Percentiles rank a stretch among this genome's conserved stretches.
Evolutionary conservation across 2,888 invertebrate species (phyloP).

Genomic region (Encarsia formosa): DNA sequence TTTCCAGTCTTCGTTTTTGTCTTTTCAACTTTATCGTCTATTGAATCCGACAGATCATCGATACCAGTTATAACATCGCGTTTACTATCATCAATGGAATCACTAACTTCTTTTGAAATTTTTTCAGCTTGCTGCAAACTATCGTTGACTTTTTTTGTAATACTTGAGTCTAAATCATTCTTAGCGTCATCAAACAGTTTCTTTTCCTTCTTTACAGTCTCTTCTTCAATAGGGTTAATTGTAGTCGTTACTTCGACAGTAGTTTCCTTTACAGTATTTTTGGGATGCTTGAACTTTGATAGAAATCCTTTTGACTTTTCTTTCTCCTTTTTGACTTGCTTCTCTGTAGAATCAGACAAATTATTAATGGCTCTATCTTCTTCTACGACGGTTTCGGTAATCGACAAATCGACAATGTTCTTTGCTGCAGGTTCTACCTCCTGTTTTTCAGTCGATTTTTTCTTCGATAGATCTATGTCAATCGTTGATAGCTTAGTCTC

Average conservation of each 20-base stretch:
- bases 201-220: too few species aligned
- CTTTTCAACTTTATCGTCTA: too few species aligned
- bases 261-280: slow-evolving; percentile 30
- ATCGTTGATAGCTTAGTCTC: too few species aligned
- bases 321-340: neutral
- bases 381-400: neutral
- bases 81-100: slow-evolving; percentile 1
- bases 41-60: too few species aligned
- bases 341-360: neutral
- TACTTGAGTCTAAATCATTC: too few species aligned
- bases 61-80: slow-evolving; percentile 27
- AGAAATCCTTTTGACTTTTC: slow-evolving; percentile 30
- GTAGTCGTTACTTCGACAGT: too few species aligned
- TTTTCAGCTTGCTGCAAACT: too few species aligned
- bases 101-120: slow-evolving; percentile 47
- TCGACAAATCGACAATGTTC: neutral
- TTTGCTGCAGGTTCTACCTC: slow-evolving; percentile 29
- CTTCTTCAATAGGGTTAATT: too few species aligned
- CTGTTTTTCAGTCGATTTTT: slow-evolving; percentile 26
- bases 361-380: neutral
- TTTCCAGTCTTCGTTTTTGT: too few species aligned
- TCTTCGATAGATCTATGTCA: too few species aligned
- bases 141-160: too few species aligned
- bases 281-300: slow-evolving; percentile 34
- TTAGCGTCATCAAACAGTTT: too few species aligned